Conservation (phyloP, 2,797 vertebrate species). For the Pangasius larnaudii region DNA sequence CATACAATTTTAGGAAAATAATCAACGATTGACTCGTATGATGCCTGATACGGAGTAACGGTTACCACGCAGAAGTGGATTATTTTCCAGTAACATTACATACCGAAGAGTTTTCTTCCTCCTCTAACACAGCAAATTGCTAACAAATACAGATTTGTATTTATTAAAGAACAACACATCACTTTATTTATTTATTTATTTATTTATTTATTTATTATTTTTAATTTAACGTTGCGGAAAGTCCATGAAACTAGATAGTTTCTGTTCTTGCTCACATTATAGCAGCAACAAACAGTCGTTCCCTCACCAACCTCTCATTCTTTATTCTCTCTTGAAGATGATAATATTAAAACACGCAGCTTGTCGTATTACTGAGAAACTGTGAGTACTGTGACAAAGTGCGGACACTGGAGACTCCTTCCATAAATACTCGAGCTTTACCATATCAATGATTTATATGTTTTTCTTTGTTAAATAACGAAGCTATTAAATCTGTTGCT, state of each 20-base stretch:
- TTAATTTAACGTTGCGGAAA: too few species aligned
- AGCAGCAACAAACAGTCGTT: too few species aligned
- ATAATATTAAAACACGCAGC: neutral
- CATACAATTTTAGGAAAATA: neutral
- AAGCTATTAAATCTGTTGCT: neutral
- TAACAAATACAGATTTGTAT: neutral
- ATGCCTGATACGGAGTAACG: too few species aligned
- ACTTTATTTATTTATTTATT: too few species aligned
- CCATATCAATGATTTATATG: neutral
- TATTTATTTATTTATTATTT: too few species aligned
- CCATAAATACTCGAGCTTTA: neutral
- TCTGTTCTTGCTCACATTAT: neutral
- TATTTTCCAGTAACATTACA: too few species aligned
- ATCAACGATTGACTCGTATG: neutral
- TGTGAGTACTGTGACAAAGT: neutral
- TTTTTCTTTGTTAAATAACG: too few species aligned
- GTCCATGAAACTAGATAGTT: neutral
- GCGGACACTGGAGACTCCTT: neutral
- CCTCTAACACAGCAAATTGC: neutral
- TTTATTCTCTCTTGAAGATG: too few species aligned
- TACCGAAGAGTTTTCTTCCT: neutral
- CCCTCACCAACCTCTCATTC: neutral
- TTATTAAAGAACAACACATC: neutral
- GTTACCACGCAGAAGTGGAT: too few species aligned
- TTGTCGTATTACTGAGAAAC: neutral